Percentiles rank a stretch among this genome's conserved stretches.
Evolutionary conservation across 2,888 invertebrate species (phyloP).

Genomic region (Bombyx huttoni): DNA sequence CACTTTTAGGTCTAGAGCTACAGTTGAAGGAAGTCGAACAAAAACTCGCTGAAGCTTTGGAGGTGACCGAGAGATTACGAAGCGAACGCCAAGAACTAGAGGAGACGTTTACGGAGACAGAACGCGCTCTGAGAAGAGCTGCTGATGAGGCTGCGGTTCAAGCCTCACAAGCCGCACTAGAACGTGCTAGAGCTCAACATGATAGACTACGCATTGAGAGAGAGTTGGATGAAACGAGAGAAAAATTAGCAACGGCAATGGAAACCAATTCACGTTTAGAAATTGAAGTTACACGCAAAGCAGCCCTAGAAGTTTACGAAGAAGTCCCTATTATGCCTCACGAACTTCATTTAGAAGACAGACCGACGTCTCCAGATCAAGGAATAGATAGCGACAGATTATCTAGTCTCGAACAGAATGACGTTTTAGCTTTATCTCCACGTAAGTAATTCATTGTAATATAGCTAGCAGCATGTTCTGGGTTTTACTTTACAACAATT

Average conservation of each 20-base stretch:
- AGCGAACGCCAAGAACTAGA: conserved; percentile 53
- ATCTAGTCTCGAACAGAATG: conserved; percentile 75
- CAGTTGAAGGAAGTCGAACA: conserved; percentile 41
- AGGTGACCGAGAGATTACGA: conserved; percentile 37
- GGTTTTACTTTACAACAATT: no score
- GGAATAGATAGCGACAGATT: conserved; percentile 90
- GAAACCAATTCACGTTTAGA: conserved; percentile 49
- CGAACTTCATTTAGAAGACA: conserved; percentile 39
- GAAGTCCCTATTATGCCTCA: conserved; percentile 39
- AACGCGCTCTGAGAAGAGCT: conserved; percentile 75
- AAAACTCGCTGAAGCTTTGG: conserved; percentile 31
- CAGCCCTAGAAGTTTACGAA: conserved; percentile 33
- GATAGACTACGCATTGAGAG: conserved; percentile 78
- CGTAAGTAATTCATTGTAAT: conserved; percentile 33
- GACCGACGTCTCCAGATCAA: conserved; percentile 83
- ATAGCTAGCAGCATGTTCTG: not conserved
- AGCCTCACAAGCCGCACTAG: conserved; percentile 80
- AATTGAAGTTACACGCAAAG: conserved; percentile 58
- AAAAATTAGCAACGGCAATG: conserved; percentile 43
- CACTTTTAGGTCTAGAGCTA: conserved; percentile 27
- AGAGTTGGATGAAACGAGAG: conserved; percentile 71
- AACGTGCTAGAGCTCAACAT: conserved; percentile 80
- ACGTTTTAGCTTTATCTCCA: conserved; percentile 51
- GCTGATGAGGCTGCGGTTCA: conserved; percentile 81
- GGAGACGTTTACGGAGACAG: conserved; percentile 52